Percentiles rank a stretch among this genome's conserved stretches.
These are phyloP conservation scores for Podarcis muralis DNA, from an alignment of 2,113 vertebrate species.

Conservation along the genomic window DNA sequence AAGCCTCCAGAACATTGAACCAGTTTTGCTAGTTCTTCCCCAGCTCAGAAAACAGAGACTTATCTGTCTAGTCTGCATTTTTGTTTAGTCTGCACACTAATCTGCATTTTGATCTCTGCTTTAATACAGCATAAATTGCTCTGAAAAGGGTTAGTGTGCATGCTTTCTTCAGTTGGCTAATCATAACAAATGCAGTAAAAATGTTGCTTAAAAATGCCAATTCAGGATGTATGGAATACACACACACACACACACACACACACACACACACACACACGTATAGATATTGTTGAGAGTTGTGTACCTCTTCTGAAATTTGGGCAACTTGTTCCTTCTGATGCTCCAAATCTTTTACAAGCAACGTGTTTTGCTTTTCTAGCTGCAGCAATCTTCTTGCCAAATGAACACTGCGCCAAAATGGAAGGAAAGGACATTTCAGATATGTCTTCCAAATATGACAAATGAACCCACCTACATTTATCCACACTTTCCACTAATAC, in stretches of 20 bases:
- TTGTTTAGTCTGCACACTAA: conserved; percentile 68
- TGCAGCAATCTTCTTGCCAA: conserved; percentile 94
- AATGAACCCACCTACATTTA: conserved; percentile 42
- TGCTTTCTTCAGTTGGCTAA: conserved; percentile 54
- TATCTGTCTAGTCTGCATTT: conserved; percentile 60
- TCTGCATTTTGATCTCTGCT: conserved; percentile 67
- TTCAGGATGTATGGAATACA: conserved; percentile 24
- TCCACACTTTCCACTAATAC: conserved; percentile 37
- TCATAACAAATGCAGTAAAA: conserved; percentile 48
- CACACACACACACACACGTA: background rate
- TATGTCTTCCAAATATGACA: conserved; percentile 53
- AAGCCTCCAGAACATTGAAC: conserved; percentile 56
- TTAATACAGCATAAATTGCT: conserved; percentile 57
- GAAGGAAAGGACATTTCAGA: conserved; percentile 58
- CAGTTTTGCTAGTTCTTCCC: conserved; percentile 61
- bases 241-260: too few species aligned
- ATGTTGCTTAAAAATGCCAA: conserved; percentile 55
- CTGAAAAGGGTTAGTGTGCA: conserved; percentile 53
- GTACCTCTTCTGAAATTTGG: conserved; percentile 91
- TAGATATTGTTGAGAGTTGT: conserved; percentile 48
- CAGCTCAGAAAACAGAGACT: conserved; percentile 60
- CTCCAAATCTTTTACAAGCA: conserved; percentile 90
- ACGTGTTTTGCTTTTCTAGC: conserved; percentile 92
- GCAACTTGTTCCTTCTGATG: conserved; percentile 80
- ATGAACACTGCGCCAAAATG: conserved; percentile 85